Evolutionary conservation across 2,113 vertebrate genomes (phyloP).

Genomic region (Pseudorectes ferrugineus): DNA sequence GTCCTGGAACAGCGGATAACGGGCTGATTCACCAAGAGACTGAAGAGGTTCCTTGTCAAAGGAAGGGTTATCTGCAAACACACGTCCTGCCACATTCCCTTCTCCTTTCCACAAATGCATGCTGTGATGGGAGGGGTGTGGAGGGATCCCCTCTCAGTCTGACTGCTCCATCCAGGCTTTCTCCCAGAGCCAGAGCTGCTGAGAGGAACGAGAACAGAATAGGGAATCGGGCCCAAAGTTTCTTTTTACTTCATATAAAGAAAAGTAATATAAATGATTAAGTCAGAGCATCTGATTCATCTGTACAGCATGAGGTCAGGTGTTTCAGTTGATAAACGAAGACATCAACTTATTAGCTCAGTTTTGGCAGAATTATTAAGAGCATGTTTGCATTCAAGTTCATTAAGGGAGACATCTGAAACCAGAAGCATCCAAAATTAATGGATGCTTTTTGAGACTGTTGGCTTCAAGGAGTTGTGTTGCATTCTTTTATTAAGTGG

Average conservation of each 20-base stretch:
- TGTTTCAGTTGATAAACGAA: constrained; percentile 51
- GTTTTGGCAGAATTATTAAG: constrained; percentile 58
- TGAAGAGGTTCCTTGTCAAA: neutral
- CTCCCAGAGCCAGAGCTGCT: neutral
- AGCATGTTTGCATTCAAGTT: constrained; percentile 42
- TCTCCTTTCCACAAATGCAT: rapidly evolving
- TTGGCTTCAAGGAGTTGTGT: neutral
- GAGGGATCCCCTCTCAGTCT: neutral
- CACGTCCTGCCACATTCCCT: neutral
- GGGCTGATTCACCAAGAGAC: neutral
- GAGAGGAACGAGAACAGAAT: neutral
- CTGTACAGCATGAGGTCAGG: neutral
- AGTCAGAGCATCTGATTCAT: constrained; percentile 28
- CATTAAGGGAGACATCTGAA: constrained; percentile 50
- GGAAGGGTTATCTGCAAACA: neutral
- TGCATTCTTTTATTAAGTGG: constrained; percentile 39
- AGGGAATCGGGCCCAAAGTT: neutral
- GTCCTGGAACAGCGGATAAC: neutral
- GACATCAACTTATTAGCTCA: constrained; percentile 7
- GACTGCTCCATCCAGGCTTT: neutral
- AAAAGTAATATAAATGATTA: neutral
- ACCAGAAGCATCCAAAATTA: constrained; percentile 46
- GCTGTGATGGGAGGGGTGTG: neutral
- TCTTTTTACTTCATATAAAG: neutral
- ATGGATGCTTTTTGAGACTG: constrained; percentile 32